Evolutionary conservation across 2,888 invertebrate genomes (phyloP), one percentile per base, ranked within the genome.

Genomic region (Cylloceria caligata): DNA sequence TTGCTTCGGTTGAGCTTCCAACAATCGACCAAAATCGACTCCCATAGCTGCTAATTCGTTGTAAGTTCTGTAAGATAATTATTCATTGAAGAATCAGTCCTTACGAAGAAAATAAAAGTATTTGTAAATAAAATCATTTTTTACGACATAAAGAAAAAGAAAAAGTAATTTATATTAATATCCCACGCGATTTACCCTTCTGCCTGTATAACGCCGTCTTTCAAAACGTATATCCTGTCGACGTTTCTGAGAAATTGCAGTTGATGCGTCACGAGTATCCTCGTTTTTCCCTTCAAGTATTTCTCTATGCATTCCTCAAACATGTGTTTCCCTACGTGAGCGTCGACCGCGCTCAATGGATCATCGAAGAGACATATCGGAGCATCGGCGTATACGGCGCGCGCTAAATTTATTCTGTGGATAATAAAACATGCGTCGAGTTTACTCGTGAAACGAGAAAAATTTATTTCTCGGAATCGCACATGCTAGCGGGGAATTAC

Each of bases 261-360:
- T 86, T 95, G 95, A 91, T 95, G 95, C 2, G 95, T 95, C 24
- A 95, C 94, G 13, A 95, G 93, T 73, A 95, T 92, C 57, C 94
- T 91, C 0, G 94, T 93, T 86, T 94, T 94, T 34, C 93, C 92
- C 52, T 92, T 92, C 30, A 96, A 91, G 85, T 94, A 93, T 39
- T 94, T 94, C 5, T 95, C 94, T 71, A 97, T 94, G 88, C 97
- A 97, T 88, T 96, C 95, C 89, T 98, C 97, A 93, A 98, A 98
- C 86, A 98, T 94, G 92, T 97, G 97, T 3, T 97, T 95, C 0
- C 98, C 97, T 0, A 98, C 98, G 91, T 97, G 97, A 0, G 98
- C 95, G 93, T 98, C 98, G n/a, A 98, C 98, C 0, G 98, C 98
- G 81, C 97, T 96, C 45, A 98, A 93, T 0, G 98, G 98, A 93